Evolutionary conservation across 2,113 vertebrate genomes (phyloP).

Genomic region (Talpa occidentalis): DNA sequence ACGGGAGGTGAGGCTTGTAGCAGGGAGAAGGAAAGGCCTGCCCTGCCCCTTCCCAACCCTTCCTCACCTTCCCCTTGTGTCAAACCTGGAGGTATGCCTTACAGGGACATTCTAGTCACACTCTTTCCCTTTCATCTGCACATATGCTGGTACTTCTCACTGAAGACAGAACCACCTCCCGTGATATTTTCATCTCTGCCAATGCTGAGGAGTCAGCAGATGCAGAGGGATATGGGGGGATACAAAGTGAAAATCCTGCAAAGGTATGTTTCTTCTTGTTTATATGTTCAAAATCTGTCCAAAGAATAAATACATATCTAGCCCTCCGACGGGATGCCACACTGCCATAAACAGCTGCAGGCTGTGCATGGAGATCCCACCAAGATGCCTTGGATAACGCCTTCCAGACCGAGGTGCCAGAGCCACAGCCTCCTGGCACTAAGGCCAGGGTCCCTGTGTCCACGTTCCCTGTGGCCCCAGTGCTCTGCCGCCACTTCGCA

Average conservation of each 20-base stretch:
- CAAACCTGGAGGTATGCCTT: neutral
- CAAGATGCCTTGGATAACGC: neutral
- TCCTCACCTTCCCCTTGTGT: neutral
- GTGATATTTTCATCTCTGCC: neutral
- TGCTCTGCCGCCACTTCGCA: neutral
- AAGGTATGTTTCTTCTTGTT: slow-evolving; percentile 22
- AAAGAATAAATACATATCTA: slow-evolving; percentile 37
- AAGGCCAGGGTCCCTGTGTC: neutral
- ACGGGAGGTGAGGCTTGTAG: neutral
- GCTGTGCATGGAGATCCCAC: neutral
- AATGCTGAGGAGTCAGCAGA: neutral
- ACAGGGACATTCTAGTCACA: neutral
- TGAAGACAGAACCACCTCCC: neutral
- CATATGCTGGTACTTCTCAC: neutral
- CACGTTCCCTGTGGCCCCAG: neutral
- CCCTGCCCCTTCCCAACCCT: neutral
- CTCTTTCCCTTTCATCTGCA: neutral
- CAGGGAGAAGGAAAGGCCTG: no score
- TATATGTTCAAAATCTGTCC: slow-evolving; percentile 32
- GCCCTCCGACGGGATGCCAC: neutral
- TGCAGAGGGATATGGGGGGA: neutral
- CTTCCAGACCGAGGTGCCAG: neutral
- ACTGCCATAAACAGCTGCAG: neutral
- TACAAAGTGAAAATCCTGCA: slow-evolving; percentile 37
- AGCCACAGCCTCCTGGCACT: neutral